Evolutionary conservation across 2,888 invertebrate species (phyloP).

Genomic region (Pyrrhia umbra): DNA sequence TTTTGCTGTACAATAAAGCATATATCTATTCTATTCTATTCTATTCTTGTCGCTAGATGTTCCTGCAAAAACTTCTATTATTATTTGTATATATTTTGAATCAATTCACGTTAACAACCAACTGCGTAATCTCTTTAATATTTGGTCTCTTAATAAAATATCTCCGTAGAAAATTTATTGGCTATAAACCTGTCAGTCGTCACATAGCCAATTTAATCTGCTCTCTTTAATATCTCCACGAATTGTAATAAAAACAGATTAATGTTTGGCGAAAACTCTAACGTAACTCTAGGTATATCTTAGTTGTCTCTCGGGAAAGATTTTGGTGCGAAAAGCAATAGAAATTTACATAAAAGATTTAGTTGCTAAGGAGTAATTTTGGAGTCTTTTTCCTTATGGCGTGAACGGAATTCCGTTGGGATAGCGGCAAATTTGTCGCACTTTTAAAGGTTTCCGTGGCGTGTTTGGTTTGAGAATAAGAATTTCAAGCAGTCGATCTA

Average conservation of each 20-base stretch:
- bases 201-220: conserved; percentile 85
- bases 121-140: conserved; percentile 74
- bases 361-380: conserved; percentile 57
- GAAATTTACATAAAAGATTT: conserved; percentile 65
- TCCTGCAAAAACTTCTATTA: neutral
- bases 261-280: conserved; percentile 55
- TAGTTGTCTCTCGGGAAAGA: conserved; percentile 53
- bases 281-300: conserved; percentile 43
- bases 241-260: conserved; percentile 76
- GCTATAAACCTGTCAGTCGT: conserved; percentile 83
- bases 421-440: conserved; percentile 30
- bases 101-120: conserved; percentile 76
- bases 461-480: conserved; percentile 21
- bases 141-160: conserved; percentile 84
- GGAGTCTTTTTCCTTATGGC: conserved; percentile 54
- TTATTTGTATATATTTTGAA: conserved; percentile 39
- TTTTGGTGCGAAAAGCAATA: conserved; percentile 60
- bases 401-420: conserved; percentile 49
- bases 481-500: neutral
- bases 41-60: neutral
- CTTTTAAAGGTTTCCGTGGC: conserved; percentile 15
- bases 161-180: conserved; percentile 76
- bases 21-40: no score
- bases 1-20: no score
- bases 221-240: conserved; percentile 70